Evolutionary conservation across 2,113 vertebrate species (phyloP).

Genomic region (Neoarius graeffei): DNA sequence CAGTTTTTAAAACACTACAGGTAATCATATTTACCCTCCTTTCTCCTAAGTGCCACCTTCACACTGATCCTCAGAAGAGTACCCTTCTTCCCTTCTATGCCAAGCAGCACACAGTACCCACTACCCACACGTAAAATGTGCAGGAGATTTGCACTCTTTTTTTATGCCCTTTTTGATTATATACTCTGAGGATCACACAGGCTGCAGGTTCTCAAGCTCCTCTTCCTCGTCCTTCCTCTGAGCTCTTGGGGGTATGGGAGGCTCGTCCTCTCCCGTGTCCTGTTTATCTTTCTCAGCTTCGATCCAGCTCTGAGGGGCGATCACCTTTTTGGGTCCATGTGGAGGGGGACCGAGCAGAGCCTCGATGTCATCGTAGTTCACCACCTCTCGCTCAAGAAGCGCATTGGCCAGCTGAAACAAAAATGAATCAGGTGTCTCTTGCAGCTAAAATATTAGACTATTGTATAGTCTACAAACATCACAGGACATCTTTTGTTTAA

Average conservation of each 20-base stretch:
- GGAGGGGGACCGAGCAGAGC: slow-evolving; percentile 87
- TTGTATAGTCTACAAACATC: not conserved
- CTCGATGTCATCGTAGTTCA: slow-evolving; percentile 94
- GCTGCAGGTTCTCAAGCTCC: slow-evolving; percentile 69
- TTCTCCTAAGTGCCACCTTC: not conserved
- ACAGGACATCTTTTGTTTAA: not conserved
- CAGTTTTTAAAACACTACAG: not conserved
- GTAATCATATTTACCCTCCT: not conserved
- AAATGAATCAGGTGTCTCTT: not conserved
- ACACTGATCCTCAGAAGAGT: not conserved
- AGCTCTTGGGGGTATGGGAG: slow-evolving; percentile 60
- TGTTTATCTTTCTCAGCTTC: slow-evolving; percentile 88
- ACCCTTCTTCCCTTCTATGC: not conserved
- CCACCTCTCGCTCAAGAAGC: slow-evolving; percentile 91
- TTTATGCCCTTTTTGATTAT: too few relatives aligned
- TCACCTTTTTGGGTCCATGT: slow-evolving; percentile 91
- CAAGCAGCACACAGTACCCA: not conserved
- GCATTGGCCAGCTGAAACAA: slow-evolving; percentile 81
- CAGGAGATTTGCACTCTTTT: not conserved
- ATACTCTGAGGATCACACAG: slow-evolving; percentile 59
- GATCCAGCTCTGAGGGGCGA: slow-evolving; percentile 89
- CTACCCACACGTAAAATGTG: not conserved
- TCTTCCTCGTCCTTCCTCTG: slow-evolving; percentile 68
- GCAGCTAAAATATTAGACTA: not conserved
- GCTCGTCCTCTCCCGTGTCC: slow-evolving; percentile 82